These are phyloP conservation scores for Resseliella maxima DNA, from an alignment of 2,888 invertebrate species.

Conservation along the genomic window DNA sequence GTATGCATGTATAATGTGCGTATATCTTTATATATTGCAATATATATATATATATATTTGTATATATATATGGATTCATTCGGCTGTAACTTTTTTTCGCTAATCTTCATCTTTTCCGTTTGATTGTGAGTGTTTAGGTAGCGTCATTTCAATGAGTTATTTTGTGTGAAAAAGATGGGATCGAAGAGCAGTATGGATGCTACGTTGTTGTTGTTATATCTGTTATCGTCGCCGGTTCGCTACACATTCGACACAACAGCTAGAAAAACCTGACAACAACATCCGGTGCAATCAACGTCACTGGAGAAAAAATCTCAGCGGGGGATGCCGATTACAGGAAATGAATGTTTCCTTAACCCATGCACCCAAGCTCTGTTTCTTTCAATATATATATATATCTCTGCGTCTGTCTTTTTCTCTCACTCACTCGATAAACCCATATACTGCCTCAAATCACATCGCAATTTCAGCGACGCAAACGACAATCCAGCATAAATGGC, in stretches of 20 bases:
- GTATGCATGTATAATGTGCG: background rate
- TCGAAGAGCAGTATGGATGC: background rate
- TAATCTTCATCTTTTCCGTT: background rate
- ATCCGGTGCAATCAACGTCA: conserved; percentile 55
- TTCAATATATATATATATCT: no score
- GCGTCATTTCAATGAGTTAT: conserved; percentile 16
- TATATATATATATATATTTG: no score
- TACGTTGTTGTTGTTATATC: background rate
- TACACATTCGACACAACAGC: conserved; percentile 23
- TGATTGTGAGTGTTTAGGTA: conserved; percentile 8
- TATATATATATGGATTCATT: background rate
- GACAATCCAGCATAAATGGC: background rate
- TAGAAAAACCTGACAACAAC: conserved; percentile 43
- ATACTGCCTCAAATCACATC: background rate
- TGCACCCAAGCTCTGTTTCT: background rate
- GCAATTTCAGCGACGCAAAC: background rate
- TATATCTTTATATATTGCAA: no score
- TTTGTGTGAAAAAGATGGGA: conserved; percentile 22
- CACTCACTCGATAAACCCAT: background rate
- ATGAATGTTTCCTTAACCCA: conserved; percentile 54
- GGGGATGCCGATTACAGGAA: conserved; percentile 54
- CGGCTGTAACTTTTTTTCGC: background rate
- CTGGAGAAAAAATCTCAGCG: conserved; percentile 42
- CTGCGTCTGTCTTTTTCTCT: background rate
- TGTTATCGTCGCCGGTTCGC: conserved; percentile 29